phyloP scores from a whole-genome alignment of 2,888 invertebrate species.

The Mesodorylaimus sp. region DNA sequence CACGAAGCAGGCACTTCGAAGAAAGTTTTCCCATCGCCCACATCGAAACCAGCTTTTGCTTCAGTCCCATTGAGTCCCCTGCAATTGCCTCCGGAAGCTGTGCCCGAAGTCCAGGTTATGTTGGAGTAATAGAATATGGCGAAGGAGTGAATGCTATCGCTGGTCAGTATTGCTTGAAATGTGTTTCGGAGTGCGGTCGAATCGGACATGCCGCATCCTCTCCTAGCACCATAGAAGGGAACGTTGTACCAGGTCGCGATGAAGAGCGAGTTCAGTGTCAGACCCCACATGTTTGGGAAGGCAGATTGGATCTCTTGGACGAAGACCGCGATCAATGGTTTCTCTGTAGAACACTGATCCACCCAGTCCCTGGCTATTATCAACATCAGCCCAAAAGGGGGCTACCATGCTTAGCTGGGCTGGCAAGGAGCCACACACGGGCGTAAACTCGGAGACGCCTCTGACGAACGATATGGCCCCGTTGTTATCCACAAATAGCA shows the following conservation, averaged over 20 bases:
- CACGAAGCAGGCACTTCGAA: slow-evolving; percentile 6
- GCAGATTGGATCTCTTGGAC: background rate
- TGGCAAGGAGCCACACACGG: slow-evolving; percentile 15
- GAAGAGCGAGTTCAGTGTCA: background rate
- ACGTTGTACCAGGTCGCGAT: slow-evolving; percentile 2
- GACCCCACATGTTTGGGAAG: background rate
- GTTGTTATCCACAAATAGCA: slow-evolving; percentile 7
- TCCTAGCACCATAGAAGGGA: background rate
- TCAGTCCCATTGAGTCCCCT: slow-evolving; percentile 17
- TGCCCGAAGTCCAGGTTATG: slow-evolving; percentile 14
- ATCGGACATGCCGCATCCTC: background rate
- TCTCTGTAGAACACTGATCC: background rate
- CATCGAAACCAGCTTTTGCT: slow-evolving; percentile 11
- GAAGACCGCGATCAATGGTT: background rate
- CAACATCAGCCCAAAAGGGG: slow-evolving; percentile 28
- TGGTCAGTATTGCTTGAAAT: slow-evolving; percentile 13
- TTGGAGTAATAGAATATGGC: slow-evolving; percentile 14
- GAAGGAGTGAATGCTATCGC: slow-evolving; percentile 13
- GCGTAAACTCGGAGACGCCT: slow-evolving; percentile 11
- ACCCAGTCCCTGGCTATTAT: slow-evolving; percentile 13
- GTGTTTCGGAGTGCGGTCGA: slow-evolving; percentile 10
- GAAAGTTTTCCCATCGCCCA: slow-evolving; percentile 9
- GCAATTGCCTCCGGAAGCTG: slow-evolving; percentile 2
- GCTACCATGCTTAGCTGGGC: slow-evolving; percentile 20
- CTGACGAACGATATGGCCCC: slow-evolving; percentile 3